Conservation (phyloP, 2,888 invertebrate genomes). For the Folsomia candida region DNA sequence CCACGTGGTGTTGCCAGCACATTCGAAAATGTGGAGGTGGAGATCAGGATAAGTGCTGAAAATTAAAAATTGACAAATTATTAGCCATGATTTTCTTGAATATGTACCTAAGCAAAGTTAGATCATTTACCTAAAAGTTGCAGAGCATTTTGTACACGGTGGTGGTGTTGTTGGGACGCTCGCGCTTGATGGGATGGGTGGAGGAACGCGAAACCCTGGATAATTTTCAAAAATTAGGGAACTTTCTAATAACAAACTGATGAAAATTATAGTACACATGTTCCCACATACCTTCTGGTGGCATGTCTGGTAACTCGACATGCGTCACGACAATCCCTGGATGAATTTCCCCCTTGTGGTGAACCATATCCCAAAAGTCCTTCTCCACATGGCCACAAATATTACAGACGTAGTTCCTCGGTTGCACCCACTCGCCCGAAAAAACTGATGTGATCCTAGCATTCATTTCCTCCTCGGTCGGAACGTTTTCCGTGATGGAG, state of each 20-base stretch:
- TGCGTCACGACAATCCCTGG: constrained; percentile 49
- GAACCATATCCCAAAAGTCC: constrained; percentile 49
- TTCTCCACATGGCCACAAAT: constrained; percentile 48
- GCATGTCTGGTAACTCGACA: constrained; percentile 41
- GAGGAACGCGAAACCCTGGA: neutral
- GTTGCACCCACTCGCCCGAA: constrained; percentile 48
- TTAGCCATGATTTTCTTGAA: too few relatives aligned
- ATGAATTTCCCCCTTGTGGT: constrained; percentile 50
- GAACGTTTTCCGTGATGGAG: neutral
- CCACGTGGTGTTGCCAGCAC: constrained; percentile 47
- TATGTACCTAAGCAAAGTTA: neutral
- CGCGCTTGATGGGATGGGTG: neutral
- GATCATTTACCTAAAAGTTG: constrained; percentile 39
- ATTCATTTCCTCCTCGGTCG: constrained; percentile 8
- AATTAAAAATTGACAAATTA: neutral
- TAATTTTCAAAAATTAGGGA: too few relatives aligned
- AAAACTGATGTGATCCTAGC: constrained; percentile 33
- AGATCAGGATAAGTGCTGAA: constrained; percentile 39
- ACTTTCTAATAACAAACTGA: too few relatives aligned
- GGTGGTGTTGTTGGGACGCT: constrained; percentile 25
- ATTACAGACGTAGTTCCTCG: constrained; percentile 45
- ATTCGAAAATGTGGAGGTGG: constrained; percentile 50
- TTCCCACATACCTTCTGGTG: constrained; percentile 14
- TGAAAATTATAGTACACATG: too few relatives aligned
- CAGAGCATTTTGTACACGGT: constrained; percentile 45